These are phyloP conservation scores for Drosophila auraria DNA, from an alignment of 1,140 invertebrate genomes.

Conservation along the genomic window DNA sequence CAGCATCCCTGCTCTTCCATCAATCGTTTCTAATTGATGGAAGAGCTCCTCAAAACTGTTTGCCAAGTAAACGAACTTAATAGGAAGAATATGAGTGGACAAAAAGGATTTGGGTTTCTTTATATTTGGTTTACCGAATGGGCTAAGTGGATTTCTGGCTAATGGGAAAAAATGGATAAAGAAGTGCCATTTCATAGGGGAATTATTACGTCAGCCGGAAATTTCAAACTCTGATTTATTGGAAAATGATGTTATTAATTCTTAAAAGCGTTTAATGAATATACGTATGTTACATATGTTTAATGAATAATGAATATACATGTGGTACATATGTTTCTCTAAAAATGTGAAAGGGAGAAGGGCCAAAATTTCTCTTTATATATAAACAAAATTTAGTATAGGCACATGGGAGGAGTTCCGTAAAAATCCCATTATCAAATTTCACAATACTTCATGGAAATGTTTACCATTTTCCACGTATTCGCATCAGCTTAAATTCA, in stretches of 20 bases:
- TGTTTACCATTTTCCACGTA: neutral
- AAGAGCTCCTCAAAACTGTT: conserved; percentile 42
- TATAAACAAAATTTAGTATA: neutral
- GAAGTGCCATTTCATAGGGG: neutral
- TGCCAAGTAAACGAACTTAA: conserved; percentile 20
- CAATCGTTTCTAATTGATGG: conserved; percentile 24
- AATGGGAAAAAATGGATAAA: neutral
- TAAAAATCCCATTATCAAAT: neutral
- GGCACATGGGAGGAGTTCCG: neutral
- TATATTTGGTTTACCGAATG: conserved; percentile 17
- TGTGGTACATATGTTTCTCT: neutral
- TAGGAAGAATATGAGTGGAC: conserved; percentile 21
- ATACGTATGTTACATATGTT: no score
- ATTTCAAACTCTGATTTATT: neutral
- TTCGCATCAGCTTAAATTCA: conserved; percentile 2
- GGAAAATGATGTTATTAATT: neutral
- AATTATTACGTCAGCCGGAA: neutral
- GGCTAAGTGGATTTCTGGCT: conserved; percentile 20
- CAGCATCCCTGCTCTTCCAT: conserved; percentile 22
- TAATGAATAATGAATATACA: no score
- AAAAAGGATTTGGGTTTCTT: conserved; percentile 20
- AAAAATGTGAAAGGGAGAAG: neutral
- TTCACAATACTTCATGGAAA: neutral
- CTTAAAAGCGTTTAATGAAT: neutral
- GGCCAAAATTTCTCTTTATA: neutral